A percentile compares a stretch with the other conserved stretches of the same genome.
phyloP scores from a whole-genome alignment of 2,113 vertebrate species.

The Parus major region DNA sequence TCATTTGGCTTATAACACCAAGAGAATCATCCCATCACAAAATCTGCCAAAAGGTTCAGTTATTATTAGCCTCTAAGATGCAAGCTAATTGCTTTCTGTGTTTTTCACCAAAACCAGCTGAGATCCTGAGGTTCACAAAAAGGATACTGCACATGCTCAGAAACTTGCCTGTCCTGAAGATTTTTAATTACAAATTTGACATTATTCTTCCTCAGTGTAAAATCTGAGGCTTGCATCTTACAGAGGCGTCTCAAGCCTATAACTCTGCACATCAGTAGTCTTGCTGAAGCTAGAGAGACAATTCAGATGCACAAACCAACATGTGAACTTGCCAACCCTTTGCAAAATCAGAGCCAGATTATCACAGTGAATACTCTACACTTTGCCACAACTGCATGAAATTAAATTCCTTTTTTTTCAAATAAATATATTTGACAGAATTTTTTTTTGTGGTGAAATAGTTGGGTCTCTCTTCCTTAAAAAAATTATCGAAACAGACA shows the following conservation, averaged over 20 bases:
- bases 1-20: conserved; percentile 19
- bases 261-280: not conserved
- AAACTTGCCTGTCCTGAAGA: not conserved
- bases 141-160: conserved; percentile 42
- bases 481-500: not conserved
- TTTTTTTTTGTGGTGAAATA: not conserved
- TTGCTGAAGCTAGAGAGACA: not conserved
- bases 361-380: not conserved
- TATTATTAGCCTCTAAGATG: conserved; percentile 55
- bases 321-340: not conserved
- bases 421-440: not conserved
- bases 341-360: not conserved
- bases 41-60: conserved; percentile 55
- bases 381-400: not conserved
- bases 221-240: not conserved
- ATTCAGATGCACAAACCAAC: not conserved
- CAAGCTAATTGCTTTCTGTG: conserved; percentile 57
- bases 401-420: not conserved
- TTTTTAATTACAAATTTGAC: conserved; percentile 29
- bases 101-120: conserved; percentile 60
- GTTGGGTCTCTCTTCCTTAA: not conserved
- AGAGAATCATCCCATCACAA: conserved; percentile 41
- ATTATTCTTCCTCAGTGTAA: not conserved
- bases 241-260: not conserved
- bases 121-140: conserved; percentile 39